Conservation (phyloP, 2,113 vertebrate species). For the Bettongia penicillata region DNA sequence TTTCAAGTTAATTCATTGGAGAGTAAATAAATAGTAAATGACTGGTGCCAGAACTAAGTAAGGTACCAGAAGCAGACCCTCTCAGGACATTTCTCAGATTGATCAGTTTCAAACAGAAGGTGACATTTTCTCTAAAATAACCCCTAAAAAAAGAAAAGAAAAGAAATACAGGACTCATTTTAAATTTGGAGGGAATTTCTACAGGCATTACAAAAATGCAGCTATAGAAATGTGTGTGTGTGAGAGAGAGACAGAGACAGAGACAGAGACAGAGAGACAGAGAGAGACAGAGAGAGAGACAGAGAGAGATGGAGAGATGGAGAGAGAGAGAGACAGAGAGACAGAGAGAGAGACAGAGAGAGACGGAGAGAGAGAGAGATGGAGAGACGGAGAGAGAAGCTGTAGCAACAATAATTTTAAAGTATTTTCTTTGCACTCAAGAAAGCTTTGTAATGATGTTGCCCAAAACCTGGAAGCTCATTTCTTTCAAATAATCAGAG, state of each 20-base stretch:
- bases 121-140: background rate
- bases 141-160: background rate
- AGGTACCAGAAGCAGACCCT: conserved; percentile 31
- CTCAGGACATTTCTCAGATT: conserved; percentile 29
- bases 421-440: background rate
- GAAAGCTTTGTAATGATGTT: background rate
- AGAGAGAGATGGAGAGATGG: background rate
- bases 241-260: background rate
- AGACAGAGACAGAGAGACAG: background rate
- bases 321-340: too few relatives aligned
- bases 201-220: background rate
- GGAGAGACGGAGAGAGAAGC: background rate
- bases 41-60: background rate
- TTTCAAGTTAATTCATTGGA: conserved; percentile 48
- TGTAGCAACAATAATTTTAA: background rate
- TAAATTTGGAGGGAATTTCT: background rate
- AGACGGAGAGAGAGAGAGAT: background rate
- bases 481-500: background rate
- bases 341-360: background rate
- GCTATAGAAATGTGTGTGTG: background rate
- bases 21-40: conserved; percentile 51
- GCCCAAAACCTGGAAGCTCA: background rate
- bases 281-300: background rate
- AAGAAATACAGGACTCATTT: background rate
- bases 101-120: conserved; percentile 10